Base-by-base conservation (phyloP, 1,140 invertebrate genomes). In the Tigriopus japonicus region DNA sequence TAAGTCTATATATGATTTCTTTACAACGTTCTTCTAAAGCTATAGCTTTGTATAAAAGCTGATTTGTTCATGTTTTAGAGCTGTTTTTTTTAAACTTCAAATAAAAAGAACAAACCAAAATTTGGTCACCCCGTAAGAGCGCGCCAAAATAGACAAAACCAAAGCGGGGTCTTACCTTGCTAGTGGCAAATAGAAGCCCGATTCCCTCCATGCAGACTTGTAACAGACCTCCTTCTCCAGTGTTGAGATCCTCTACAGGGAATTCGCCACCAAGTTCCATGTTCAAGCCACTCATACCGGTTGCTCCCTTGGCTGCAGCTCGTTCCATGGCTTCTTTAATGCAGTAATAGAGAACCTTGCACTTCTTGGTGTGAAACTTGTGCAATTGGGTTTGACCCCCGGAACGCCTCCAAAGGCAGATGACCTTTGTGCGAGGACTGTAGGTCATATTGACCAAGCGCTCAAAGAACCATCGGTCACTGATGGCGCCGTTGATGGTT, bases 161-260 rank as follows among this genome's bases (percentile, higher is more conserved):
- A n/a, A 24, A 15, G 40, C 42, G 45, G 52, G 40, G 49, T 56
- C 28, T 70, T 84, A 98, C 94, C 90, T 98, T 97, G 82, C 91
- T 95, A 72, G 94, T 93, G 65, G 91, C 93, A 77, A 98, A 96
- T 62, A 97, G 83, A 63, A 98, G 81, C 65, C 91, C 90, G 67
- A 98, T 91, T 66, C 95, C 95, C 76, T 98, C 94, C 81, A 98
- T 93, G 78, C 93, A 96, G 67, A 98, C 93, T 80, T 97, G 93
- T 59, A 98, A 81, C 40, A 98, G 80, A 12, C 95, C 95, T 54
- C 95, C 93, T 75, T 97, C 89, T 23, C 91, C 91, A 1, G 90
- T 88, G 67, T 83, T 84, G 77, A 97, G 84, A 73, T 99, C 94
- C 71, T 95, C 90, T 21, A 99, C 87, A 0, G 94, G 93, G 75